phyloP scores from a whole-genome alignment of 2,888 invertebrate species.

The Eumacrocentrus americanus region DNA sequence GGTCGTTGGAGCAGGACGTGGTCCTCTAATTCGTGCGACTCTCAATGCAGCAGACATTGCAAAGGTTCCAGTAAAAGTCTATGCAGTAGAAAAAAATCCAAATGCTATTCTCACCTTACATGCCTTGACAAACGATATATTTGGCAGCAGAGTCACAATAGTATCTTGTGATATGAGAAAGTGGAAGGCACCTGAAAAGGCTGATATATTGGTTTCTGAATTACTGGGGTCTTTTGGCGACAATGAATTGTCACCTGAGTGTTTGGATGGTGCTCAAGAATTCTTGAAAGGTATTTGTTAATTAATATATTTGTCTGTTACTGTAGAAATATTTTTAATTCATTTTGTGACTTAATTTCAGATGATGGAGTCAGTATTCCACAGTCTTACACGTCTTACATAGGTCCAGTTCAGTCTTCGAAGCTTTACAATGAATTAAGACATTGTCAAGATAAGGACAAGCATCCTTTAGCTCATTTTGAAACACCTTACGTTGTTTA shows the following conservation, averaged over 20 bases:
- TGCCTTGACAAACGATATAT: constrained; percentile 77
- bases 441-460: constrained; percentile 63
- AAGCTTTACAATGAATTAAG: constrained; percentile 82
- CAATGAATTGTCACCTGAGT: constrained; percentile 98
- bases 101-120: constrained; percentile 88
- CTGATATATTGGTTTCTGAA: constrained; percentile 96
- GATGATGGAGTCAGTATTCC: constrained; percentile 93
- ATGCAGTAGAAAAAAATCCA: constrained; percentile 98
- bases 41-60: constrained; percentile 79
- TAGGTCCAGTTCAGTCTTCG: constrained; percentile 91
- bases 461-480: constrained; percentile 64
- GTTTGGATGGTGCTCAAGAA: constrained; percentile 90
- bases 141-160: constrained; percentile 79
- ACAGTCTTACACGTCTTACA: constrained; percentile 83
- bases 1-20: constrained; percentile 94
- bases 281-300: constrained; percentile 79
- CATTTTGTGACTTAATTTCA: constrained; percentile 52
- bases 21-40: constrained; percentile 90
- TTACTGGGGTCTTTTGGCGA: constrained; percentile 97
- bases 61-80: constrained; percentile 77
- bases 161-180: constrained; percentile 87
- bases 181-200: constrained; percentile 80
- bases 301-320: too few species aligned
- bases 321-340: too few species aligned
- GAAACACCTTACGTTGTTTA: constrained; percentile 95